These are phyloP conservation scores for Mesochorus sp. DNA, from an alignment of 2,888 invertebrate genomes.

Conservation along the genomic window DNA sequence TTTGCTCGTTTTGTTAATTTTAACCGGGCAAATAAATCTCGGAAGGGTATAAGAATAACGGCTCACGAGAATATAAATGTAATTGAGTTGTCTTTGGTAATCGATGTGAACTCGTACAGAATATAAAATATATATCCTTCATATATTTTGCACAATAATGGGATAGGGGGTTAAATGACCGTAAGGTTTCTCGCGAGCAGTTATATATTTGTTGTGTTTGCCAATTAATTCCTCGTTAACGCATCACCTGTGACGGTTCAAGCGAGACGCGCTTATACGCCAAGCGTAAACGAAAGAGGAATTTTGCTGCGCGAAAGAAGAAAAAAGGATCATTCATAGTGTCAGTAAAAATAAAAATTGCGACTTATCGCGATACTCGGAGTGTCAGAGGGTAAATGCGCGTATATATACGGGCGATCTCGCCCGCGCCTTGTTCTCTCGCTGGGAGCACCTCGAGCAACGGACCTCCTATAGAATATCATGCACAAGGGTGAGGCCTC, in stretches of 20 bases:
- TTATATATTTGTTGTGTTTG: slow-evolving; percentile 70
- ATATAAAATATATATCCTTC: slow-evolving; percentile 41
- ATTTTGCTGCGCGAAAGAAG: background rate
- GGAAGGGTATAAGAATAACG: background rate
- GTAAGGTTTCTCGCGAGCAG: slow-evolving; percentile 54
- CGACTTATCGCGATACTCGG: slow-evolving; percentile 75
- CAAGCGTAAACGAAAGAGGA: slow-evolving; percentile 56
- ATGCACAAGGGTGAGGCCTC: slow-evolving; percentile 65
- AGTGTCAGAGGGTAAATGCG: slow-evolving; percentile 23
- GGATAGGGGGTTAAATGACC: slow-evolving; percentile 27
- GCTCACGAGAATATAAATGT: slow-evolving; percentile 1
- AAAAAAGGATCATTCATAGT: slow-evolving; percentile 65
- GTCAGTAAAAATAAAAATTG: slow-evolving; percentile 76
- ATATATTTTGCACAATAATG: slow-evolving; percentile 6
- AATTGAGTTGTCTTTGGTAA: slow-evolving; percentile 30
- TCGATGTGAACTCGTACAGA: slow-evolving; percentile 31
- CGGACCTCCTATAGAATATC: slow-evolving; percentile 47
- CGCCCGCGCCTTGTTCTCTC: slow-evolving; percentile 27
- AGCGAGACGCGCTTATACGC: slow-evolving; percentile 43
- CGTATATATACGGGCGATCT: slow-evolving; percentile 17
- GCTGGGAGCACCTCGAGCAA: slow-evolving; percentile 32
- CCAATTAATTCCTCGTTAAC: slow-evolving; percentile 77
- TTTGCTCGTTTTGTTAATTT: too few relatives aligned
- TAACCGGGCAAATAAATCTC: slow-evolving; percentile 7
- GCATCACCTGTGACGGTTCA: slow-evolving; percentile 58